Evolutionary conservation across 2,888 invertebrate genomes (phyloP), one percentile per base, ranked within the genome.

Genomic region (Meiosimyza platycephala): DNA sequence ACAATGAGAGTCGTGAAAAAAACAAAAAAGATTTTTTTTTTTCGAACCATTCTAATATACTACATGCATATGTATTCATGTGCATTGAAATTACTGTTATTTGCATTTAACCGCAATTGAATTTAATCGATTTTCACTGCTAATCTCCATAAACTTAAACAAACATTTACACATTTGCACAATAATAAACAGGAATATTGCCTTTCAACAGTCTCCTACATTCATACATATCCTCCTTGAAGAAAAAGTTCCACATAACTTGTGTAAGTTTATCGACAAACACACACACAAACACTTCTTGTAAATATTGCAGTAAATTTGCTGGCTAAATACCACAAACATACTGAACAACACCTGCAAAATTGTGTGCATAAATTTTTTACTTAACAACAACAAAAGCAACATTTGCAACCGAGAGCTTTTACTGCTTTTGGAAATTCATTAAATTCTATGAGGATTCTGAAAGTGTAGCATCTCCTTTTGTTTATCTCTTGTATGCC

Each of bases 81-180:
- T 69, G 40, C 9, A 62, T 40, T 67, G 67, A 16, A 47, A 18
- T 55, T 64, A 22, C 40, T 40, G 47, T 63, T 70, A 70, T 70
- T 70, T 70, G 70, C 70, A 70, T 70, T 70, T 62, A 51, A 62
- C 60, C 62, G 52, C 62, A 70, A 70, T 70, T 60, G 70, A 62
- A 70, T 62, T 62, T 62, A 70, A 70, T 70, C 70, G 62, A 70
- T 70, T 70, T 52, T 18, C 70, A 16, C 47, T 40, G 70, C 70
- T 70, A 70, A 70, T 54, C 70, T 50, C 47, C 70, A 55, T 40
- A 28, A 70, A 28, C 57, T 47, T 16, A 16, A 6, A 54, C 54
- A 66, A 52, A 28, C 66, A 55, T n/a, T 55, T 40, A 16, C 3
- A 47, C 54, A 55, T 40, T 40, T 40, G 40, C 40, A 40, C 40